Evolutionary conservation across 1,140 invertebrate genomes (phyloP), one percentile per base, ranked within the genome.

Genomic region (Zeugodacus cucurbitae): DNA sequence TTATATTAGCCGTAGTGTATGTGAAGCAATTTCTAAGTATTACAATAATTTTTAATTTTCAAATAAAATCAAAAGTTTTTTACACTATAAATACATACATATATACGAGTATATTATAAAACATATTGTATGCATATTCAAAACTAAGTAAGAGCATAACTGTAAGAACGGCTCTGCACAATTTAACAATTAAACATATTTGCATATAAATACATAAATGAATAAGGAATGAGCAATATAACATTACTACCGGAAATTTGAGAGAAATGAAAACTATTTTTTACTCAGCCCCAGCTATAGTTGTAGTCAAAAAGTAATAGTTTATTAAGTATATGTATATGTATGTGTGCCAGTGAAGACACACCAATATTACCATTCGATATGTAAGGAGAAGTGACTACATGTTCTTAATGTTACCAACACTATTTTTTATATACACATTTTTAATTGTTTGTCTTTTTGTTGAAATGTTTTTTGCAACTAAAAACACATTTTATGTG

Each of bases 31-130:
- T 82, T 82, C 14, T 82, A 82, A 54, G 41, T 82, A 82, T 82
- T 82, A 82, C 41, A 82, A 82, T 82, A 82, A 74, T 74, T 74
- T 82, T 48, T 29, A 26, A 82, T 82, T 48, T 82, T 82, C n/a
- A n/a, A n/a, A 48, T n/a, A 8, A 48, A 82, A 82, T 82, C 41
- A 82, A 82, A 82, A 82, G 5, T 82, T 82, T 82, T 82, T 48
- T 82, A 82, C 41, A 82, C 44, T 22, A 82, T 48, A 26, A 4
- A 48, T 11, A 78, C 32, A 78, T 37, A 44, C 17, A 70, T 8
- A 78, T 44, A 82, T 4, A 37, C 8, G 34, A 70, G 4, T 82
- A 41, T 48, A 82, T 26, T 41, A 29, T 82, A 48, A 11, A 74
- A 74, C 22, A 67, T 54, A 54, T 54, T 54, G 48, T 54, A 54